A percentile compares a stretch with the other conserved stretches of the same genome.
Evolutionary conservation across 2,888 invertebrate species (phyloP).

Genomic region (Nysson spinosus): DNA sequence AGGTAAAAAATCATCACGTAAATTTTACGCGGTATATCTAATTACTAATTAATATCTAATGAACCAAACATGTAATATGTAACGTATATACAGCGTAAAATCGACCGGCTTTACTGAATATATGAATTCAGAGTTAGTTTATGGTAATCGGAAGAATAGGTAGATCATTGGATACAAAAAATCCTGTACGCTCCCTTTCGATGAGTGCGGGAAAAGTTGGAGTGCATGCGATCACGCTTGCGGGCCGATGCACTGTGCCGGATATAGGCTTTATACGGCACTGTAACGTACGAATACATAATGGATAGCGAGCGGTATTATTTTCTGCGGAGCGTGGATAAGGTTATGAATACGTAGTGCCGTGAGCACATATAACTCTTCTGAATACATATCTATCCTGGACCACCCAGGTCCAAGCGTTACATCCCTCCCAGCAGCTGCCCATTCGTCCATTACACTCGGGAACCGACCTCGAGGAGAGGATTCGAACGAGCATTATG

Average conservation of each 20-base stretch:
- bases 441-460: conserved; percentile 63
- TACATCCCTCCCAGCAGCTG: conserved; percentile 60
- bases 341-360: conserved; percentile 66
- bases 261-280: not conserved
- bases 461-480: conserved; percentile 1
- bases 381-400: conserved; percentile 48
- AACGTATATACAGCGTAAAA: too few relatives aligned
- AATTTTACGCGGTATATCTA: too few relatives aligned
- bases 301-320: conserved; percentile 64
- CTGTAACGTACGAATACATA: conserved; percentile 45
- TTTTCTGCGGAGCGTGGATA: conserved; percentile 66
- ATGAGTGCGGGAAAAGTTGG: conserved; percentile 29
- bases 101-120: too few relatives aligned
- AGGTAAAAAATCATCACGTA: too few relatives aligned
- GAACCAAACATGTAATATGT: too few relatives aligned
- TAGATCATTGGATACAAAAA: too few relatives aligned
- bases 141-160: too few relatives aligned
- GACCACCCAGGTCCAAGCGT: conserved; percentile 70
- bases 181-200: conserved; percentile 31
- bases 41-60: too few relatives aligned
- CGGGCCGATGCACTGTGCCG: conserved; percentile 12
- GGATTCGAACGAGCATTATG: conserved; percentile 4
- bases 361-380: conserved; percentile 61
- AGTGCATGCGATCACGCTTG: conserved; percentile 32
- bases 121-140: too few relatives aligned